These are phyloP conservation scores for Onchidella celtica DNA, from an alignment of 2,888 invertebrate species.

Conservation along the genomic window DNA sequence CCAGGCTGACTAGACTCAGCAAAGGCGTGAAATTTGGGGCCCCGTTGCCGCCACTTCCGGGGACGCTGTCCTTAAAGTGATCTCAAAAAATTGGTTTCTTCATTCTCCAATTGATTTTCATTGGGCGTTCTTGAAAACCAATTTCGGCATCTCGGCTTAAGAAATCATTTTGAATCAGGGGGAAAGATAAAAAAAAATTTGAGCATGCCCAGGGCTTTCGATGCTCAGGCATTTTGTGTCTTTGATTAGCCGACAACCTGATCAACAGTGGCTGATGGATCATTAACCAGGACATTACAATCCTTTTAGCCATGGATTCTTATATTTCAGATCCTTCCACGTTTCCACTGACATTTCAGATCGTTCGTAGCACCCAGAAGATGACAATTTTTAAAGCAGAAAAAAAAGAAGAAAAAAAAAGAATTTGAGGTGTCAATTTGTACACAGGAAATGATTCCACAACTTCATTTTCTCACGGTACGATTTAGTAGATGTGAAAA, in stretches of 20 bases:
- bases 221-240: not conserved
- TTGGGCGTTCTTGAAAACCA: slow-evolving; percentile 19
- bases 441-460: no score
- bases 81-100: slow-evolving; percentile 32
- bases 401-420: no score
- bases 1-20: not conserved
- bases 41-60: slow-evolving; percentile 30
- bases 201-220: not conserved
- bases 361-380: no score
- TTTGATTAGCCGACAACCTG: not conserved
- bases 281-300: slow-evolving; percentile 30
- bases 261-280: not conserved
- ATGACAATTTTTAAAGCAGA: no score
- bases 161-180: slow-evolving; percentile 9
- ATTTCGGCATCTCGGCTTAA: slow-evolving; percentile 15
- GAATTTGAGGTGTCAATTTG: no score
- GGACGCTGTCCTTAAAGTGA: slow-evolving; percentile 32
- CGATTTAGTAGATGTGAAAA: no score
- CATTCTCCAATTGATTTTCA: slow-evolving; percentile 36
- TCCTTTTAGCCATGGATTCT: slow-evolving; percentile 13
- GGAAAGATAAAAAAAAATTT: not conserved
- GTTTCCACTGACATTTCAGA: no score
- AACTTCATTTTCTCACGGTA: no score
- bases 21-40: slow-evolving; percentile 24
- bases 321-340: not conserved